These are phyloP conservation scores for Grallaria varia DNA, from an alignment of 2,113 vertebrate species.

Conservation along the genomic window DNA sequence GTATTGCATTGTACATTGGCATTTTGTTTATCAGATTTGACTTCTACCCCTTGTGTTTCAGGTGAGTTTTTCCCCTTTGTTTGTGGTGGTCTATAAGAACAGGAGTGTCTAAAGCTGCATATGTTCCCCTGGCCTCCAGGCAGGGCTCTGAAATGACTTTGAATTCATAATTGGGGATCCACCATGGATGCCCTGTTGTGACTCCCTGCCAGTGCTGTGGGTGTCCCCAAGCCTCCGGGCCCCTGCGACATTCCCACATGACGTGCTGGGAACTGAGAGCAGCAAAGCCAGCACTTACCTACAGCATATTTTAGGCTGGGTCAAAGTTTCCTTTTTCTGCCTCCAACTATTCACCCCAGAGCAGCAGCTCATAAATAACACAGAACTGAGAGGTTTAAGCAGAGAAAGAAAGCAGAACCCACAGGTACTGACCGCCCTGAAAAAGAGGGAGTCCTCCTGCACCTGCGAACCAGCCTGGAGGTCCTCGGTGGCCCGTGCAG, in stretches of 20 bases:
- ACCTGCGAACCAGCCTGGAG: neutral
- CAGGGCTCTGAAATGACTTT: neutral
- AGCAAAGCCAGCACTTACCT: neutral
- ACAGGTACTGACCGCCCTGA: neutral
- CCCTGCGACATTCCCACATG: neutral
- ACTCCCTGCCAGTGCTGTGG: neutral
- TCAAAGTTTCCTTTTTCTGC: neutral
- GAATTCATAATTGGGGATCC: neutral
- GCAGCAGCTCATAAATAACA: neutral
- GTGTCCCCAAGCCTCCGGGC: fast-evolving
- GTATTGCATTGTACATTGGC: neutral
- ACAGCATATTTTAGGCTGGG: neutral
- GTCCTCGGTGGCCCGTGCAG: neutral
- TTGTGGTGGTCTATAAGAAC: neutral
- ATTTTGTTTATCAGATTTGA: neutral
- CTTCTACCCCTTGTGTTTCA: neutral
- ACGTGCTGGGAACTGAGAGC: fast-evolving
- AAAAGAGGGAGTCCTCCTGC: neutral
- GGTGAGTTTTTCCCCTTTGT: neutral
- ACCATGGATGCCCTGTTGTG: neutral
- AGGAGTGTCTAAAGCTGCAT: neutral
- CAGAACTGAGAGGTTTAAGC: neutral
- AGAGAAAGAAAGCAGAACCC: neutral
- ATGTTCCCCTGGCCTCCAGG: neutral
- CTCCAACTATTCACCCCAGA: neutral